phyloP scores from a whole-genome alignment of 2,113 vertebrate species.

The Aramus guarauna region DNA sequence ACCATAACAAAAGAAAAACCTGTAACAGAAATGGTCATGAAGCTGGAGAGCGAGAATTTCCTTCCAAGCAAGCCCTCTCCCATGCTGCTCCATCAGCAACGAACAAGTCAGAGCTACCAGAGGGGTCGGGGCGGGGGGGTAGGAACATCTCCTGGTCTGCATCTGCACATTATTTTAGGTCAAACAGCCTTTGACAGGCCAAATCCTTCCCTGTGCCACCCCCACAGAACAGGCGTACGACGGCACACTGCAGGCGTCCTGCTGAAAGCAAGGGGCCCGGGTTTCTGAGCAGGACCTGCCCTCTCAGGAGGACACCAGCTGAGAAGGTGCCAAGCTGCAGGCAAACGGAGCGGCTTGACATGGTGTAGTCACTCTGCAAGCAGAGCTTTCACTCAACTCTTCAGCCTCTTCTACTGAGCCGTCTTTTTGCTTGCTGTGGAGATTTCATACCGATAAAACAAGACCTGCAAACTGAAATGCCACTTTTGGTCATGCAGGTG shows the following conservation, averaged over 20 bases:
- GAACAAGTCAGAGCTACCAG: not conserved
- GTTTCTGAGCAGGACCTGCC: not conserved
- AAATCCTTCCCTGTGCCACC: not conserved
- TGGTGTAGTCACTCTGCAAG: not conserved
- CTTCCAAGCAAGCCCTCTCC: conserved; percentile 24
- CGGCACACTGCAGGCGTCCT: not conserved
- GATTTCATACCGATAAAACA: not conserved
- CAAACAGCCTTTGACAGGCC: not conserved
- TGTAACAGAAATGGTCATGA: conserved; percentile 56
- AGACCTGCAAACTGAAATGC: not conserved
- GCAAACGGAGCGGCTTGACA: not conserved
- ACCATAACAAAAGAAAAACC: conserved; percentile 65
- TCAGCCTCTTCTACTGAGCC: not conserved
- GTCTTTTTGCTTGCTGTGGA: not conserved
- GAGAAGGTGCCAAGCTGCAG: rapidly evolving
- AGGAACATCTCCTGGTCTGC: not conserved
- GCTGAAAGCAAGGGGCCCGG: rapidly evolving
- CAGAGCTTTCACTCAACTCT: not conserved
- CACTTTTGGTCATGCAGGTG: not conserved
- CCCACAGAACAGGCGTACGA: not conserved
- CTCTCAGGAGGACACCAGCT: not conserved
- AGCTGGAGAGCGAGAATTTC: not conserved
- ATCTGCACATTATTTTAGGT: not conserved
- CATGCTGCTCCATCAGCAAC: not conserved
- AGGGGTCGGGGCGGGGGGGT: not conserved